phyloP scores from a whole-genome alignment of 2,113 vertebrate genomes.

The Chloropsis hardwickii region DNA sequence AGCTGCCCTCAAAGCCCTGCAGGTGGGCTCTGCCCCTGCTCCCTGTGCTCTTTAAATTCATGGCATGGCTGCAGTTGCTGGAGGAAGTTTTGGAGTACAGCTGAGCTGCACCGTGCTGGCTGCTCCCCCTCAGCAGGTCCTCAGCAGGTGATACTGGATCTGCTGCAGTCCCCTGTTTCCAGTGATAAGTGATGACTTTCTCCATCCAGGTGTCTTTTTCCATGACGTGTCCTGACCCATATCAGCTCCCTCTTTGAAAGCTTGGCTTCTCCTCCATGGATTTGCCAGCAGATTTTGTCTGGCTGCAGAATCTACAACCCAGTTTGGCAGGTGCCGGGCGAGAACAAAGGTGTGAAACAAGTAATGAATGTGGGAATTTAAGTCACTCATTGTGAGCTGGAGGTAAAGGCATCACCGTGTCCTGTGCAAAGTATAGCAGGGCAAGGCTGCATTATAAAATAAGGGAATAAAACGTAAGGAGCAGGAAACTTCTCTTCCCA shows the following conservation, averaged over 20 bases:
- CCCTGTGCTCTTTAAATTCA: background rate
- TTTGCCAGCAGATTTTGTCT: background rate
- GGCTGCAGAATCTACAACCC: background rate
- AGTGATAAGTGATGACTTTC: background rate
- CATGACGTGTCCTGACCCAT: background rate
- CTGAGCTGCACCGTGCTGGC: background rate
- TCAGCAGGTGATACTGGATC: background rate
- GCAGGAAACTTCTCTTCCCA: background rate
- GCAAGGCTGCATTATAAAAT: background rate
- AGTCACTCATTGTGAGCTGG: rapidly evolving
- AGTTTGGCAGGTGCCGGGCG: background rate
- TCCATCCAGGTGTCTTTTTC: background rate
- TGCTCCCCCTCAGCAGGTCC: background rate
- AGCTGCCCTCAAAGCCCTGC: background rate
- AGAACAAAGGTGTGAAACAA: background rate
- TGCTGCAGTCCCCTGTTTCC: background rate
- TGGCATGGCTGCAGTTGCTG: background rate
- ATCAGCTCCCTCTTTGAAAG: background rate
- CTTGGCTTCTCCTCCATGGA: background rate
- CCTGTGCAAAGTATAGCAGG: background rate
- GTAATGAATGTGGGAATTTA: background rate
- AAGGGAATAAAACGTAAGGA: background rate
- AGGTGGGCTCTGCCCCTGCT: background rate
- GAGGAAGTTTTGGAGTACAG: background rate
- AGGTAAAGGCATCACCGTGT: rapidly evolving